Percentiles rank a stretch among this genome's conserved stretches.
Conservation (phyloP, 2,888 invertebrate species). For the Andrena flavipes region DNA sequence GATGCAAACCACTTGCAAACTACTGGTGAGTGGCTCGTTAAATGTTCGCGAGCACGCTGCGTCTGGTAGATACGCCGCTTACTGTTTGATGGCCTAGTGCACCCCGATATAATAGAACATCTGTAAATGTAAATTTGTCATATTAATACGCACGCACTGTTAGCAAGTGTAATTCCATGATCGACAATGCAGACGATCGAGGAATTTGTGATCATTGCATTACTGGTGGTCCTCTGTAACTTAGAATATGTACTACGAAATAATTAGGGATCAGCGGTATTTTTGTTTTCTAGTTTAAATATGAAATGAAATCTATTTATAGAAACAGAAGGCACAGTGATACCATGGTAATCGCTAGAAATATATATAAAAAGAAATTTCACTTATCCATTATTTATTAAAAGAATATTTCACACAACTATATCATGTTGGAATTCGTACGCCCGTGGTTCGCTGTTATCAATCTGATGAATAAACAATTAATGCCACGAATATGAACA, state of each 20-base stretch:
- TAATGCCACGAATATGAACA: too few relatives aligned
- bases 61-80: conserved; percentile 23
- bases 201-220: neutral
- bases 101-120: conserved; percentile 19
- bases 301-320: too few relatives aligned
- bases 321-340: too few relatives aligned
- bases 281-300: too few relatives aligned
- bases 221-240: neutral
- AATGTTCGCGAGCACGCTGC: conserved; percentile 35
- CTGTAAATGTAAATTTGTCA: conserved; percentile 24
- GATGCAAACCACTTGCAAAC: conserved; percentile 39
- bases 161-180: conserved; percentile 4
- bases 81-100: conserved; percentile 11
- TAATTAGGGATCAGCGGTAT: too few relatives aligned
- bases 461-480: neutral
- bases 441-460: neutral
- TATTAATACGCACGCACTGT: neutral
- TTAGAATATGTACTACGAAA: too few relatives aligned
- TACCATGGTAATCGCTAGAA: too few relatives aligned
- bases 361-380: too few relatives aligned
- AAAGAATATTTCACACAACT: neutral
- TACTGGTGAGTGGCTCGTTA: conserved; percentile 45
- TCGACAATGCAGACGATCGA: neutral
- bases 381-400: too few relatives aligned
- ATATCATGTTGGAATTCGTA: too few relatives aligned